Percentiles rank a stretch among this genome's conserved stretches.
These are phyloP conservation scores for Cantharis rufa DNA, from an alignment of 2,888 invertebrate species.

Conservation along the genomic window DNA sequence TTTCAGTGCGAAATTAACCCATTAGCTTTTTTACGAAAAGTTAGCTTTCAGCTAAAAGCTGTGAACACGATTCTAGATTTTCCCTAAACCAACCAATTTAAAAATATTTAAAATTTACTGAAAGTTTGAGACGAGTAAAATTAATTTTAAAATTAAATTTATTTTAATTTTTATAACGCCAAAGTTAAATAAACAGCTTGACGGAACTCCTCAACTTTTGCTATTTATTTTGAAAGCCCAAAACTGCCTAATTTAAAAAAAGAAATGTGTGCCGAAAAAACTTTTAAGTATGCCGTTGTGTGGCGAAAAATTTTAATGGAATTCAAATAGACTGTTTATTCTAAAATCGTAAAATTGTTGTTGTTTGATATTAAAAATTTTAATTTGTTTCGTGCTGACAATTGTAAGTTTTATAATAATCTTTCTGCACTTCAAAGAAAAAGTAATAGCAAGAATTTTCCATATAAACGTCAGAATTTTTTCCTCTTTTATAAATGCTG, in stretches of 20 bases:
- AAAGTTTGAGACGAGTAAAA: not conserved
- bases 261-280: not conserved
- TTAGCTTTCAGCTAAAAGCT: not conserved
- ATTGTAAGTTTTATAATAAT: not conserved
- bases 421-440: not conserved
- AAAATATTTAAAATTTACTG: not conserved
- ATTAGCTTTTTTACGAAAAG: not conserved
- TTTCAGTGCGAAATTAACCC: not conserved
- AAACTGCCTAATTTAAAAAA: not conserved
- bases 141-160: not conserved
- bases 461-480: not conserved
- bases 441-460: not conserved
- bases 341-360: not conserved
- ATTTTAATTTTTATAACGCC: not conserved
- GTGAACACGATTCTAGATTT: not conserved
- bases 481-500: not conserved
- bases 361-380: not conserved
- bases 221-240: not conserved
- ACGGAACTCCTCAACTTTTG: not conserved
- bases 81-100: not conserved
- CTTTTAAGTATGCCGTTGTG: not conserved
- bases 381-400: not conserved
- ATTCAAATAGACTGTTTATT: not conserved
- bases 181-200: not conserved
- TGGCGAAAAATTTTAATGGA: not conserved